Conservation (phyloP, 2,888 invertebrate genomes). For the Apomyelois bistriatella region DNA sequence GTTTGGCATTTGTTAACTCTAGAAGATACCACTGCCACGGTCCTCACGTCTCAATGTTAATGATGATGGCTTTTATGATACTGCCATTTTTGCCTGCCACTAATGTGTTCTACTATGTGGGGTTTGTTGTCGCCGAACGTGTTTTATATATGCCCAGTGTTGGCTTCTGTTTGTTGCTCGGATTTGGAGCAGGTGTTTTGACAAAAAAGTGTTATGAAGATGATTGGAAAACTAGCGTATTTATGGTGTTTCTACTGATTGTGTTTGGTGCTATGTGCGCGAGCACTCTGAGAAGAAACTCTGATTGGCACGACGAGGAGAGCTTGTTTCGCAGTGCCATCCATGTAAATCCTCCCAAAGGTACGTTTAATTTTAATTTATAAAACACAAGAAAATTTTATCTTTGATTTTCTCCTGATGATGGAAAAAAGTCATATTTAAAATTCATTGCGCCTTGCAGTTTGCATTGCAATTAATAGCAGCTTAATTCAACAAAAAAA, state of each 20-base stretch:
- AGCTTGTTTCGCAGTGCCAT: conserved; percentile 94
- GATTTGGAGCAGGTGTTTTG: conserved; percentile 82
- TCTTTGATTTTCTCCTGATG: too few species aligned
- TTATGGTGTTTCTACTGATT: conserved; percentile 72
- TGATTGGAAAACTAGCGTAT: conserved; percentile 60
- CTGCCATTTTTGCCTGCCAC: conserved; percentile 97
- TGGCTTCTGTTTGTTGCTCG: conserved; percentile 94
- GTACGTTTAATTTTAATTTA: conserved; percentile 72
- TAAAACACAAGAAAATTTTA: neutral
- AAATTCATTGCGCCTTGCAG: too few species aligned
- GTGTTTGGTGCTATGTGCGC: conserved; percentile 85
- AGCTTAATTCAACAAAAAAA: too few species aligned
- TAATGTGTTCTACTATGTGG: conserved; percentile 98
- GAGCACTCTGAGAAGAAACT: conserved; percentile 89
- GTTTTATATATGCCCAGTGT: conserved; percentile 97
- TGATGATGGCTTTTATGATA: conserved; percentile 88
- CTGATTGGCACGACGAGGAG: conserved; percentile 96
- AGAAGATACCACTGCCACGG: conserved; percentile 56
- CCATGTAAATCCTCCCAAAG: conserved; percentile 97
- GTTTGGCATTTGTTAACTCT: conserved; percentile 41
- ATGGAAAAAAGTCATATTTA: too few species aligned
- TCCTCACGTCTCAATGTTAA: conserved; percentile 71
- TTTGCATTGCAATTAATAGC: too few species aligned
- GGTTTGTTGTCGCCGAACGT: conserved; percentile 98
- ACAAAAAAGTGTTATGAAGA: conserved; percentile 66